Base-by-base conservation (phyloP, 2,888 invertebrate species). In the Criorhina ranunculi region DNA sequence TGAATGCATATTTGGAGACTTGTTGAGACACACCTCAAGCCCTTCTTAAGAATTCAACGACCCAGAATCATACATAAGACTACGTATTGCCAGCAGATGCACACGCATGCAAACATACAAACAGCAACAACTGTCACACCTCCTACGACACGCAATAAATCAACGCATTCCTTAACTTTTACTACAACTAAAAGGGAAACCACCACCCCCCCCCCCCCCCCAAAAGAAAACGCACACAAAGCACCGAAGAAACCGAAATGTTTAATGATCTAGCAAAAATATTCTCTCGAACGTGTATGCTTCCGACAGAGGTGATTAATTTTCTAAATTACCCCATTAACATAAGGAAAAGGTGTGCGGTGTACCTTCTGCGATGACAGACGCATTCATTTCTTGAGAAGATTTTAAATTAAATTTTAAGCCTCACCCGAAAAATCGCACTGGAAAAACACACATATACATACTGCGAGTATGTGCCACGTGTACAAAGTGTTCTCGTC, bases 301-400 rank as follows among this genome's bases (percentile, higher is more conserved):
- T 59, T 67, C 73, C 53, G 59, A 62, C 75, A 66, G 78, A 57
- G 51, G 79, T 79, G 83, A 79, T 85, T 85, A 85, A 85, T 85
- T 85, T 85, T 66, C 83, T 35, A 85, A 85, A 85, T 85, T 79
- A 79, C 79, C 62, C 79, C 79, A 85, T 85, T 85, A 85, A 70
- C 83, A 75, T 85, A 55, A 60, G 60, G 55, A 64, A 70, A 60
- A 76, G 72, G 78, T 77, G 78, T 70, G 69, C 44, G 82, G 51
- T 59, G 37, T 57, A 46, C 57, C 57, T 49, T 73, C 35, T 67
- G 66, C 62, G 66, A 73, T 78, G 72, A 83, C 78, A 78, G 67
- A 67, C 78, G 66, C 60, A 76, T 64, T 69, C 62, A 42, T 51
- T 70, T 77, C 77, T 72, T 40, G 66, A 31, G 76, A 70, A 66